Conservation (phyloP, 2,797 vertebrate species). For the Loriculus beryllinus region DNA sequence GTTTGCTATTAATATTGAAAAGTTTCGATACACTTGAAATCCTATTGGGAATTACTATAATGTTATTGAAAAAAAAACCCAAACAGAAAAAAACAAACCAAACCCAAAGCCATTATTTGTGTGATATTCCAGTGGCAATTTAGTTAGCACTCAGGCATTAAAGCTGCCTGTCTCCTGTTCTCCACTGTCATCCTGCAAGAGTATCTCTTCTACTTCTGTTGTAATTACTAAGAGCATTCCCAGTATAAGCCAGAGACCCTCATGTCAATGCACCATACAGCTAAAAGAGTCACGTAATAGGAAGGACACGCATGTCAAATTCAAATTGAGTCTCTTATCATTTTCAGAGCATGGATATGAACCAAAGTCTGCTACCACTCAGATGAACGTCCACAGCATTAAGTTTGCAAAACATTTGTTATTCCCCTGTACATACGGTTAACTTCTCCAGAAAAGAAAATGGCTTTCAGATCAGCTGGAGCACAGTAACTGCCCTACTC, state of each 20-base stretch:
- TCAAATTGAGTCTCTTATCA: background rate
- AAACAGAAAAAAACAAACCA: background rate
- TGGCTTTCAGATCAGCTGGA: background rate
- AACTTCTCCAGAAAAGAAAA: background rate
- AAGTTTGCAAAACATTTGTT: background rate
- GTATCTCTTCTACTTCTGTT: background rate
- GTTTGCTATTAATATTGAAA: background rate
- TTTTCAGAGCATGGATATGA: background rate
- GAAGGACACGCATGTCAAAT: background rate
- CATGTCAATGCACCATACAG: background rate
- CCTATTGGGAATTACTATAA: background rate
- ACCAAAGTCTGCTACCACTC: background rate
- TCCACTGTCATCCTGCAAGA: background rate
- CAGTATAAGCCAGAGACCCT: background rate
- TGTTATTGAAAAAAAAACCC: background rate
- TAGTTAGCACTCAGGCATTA: background rate
- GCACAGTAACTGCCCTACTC: background rate
- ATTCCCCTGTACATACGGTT: background rate
- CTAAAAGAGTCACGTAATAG: background rate
- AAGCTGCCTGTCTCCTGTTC: background rate
- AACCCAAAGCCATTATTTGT: background rate
- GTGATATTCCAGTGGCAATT: background rate
- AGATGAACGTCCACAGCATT: background rate
- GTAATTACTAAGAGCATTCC: background rate
- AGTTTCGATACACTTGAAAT: background rate